Percentiles rank a stretch among this genome's conserved stretches.
Conservation (phyloP, 2,888 invertebrate species). For the Drosophila kanekoi region DNA sequence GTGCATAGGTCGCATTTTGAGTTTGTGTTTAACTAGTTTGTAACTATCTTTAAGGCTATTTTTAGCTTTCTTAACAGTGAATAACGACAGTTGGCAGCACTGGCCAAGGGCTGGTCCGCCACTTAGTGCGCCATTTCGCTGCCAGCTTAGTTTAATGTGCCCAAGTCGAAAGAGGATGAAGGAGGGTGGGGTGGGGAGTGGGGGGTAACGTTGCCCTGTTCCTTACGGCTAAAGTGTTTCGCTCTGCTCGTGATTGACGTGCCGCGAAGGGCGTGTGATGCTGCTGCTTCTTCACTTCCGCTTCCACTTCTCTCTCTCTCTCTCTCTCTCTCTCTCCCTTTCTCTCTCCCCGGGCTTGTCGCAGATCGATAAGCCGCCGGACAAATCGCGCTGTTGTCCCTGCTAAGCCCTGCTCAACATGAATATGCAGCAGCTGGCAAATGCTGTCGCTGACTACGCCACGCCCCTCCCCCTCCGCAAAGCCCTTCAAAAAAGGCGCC, state of each 20-base stretch:
- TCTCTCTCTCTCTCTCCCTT: neutral
- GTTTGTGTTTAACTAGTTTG: too few relatives aligned
- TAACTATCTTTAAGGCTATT: too few relatives aligned
- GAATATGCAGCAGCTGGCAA: conserved; percentile 13
- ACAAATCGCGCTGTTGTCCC: conserved; percentile 7
- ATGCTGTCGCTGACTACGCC: neutral
- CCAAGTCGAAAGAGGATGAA: neutral
- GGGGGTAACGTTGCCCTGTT: neutral
- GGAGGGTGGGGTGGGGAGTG: neutral
- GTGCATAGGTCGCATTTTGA: too few relatives aligned
- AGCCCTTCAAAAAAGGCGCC: neutral
- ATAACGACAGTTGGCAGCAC: too few relatives aligned
- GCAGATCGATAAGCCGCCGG: conserved; percentile 35
- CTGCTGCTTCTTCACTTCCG: neutral
- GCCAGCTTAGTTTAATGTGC: conserved; percentile 65
- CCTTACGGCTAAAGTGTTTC: conserved; percentile 57
- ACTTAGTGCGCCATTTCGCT: conserved; percentile 66
- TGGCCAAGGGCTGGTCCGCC: conserved; percentile 33
- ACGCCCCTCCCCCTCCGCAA: neutral
- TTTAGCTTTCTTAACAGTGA: too few relatives aligned
- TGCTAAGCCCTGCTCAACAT: conserved; percentile 2
- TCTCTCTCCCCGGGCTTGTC: neutral
- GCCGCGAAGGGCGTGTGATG: conserved; percentile 39
- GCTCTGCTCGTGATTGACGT: conserved; percentile 67
- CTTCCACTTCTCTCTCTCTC: too few relatives aligned